phyloP scores from a whole-genome alignment of 2,888 invertebrate species.

The Apotomis turbidana region DNA sequence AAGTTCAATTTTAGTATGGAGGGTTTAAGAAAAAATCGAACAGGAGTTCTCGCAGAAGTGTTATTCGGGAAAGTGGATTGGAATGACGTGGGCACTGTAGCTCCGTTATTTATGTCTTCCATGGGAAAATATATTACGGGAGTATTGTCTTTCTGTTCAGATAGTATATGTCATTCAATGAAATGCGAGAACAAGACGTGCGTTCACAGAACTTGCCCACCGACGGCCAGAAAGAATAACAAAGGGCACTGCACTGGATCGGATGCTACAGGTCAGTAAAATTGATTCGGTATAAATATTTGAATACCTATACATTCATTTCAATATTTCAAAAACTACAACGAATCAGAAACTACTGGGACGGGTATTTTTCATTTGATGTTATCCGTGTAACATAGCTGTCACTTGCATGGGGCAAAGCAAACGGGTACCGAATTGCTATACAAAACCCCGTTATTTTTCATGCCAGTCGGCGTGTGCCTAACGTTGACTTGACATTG shows the following conservation, averaged over 20 bases:
- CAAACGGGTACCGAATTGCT: no score
- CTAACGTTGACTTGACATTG: no score
- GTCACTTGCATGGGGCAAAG: no score
- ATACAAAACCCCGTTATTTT: no score
- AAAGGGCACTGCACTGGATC: conserved; percentile 72
- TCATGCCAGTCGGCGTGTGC: no score
- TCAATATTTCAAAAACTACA: no score
- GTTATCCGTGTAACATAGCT: no score
- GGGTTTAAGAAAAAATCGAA: conserved; percentile 61
- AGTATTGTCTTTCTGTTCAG: conserved; percentile 72
- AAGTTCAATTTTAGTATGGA: conserved; percentile 68
- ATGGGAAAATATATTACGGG: conserved; percentile 77
- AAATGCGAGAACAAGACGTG: conserved; percentile 71
- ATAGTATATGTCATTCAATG: conserved; percentile 72
- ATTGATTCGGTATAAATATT: background rate
- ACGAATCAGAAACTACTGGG: no score
- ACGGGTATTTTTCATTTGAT: no score
- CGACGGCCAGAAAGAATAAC: conserved; percentile 65
- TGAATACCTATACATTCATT: no score
- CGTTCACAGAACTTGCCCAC: conserved; percentile 66
- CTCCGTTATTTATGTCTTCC: conserved; percentile 72
- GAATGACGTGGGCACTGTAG: conserved; percentile 71
- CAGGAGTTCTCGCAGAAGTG: conserved; percentile 65
- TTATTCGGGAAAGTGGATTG: conserved; percentile 75
- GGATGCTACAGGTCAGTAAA: conserved; percentile 64